Percentiles rank a stretch among this genome's conserved stretches.
Conservation (phyloP, 1,140 invertebrate species). For the Limonius californicus region DNA sequence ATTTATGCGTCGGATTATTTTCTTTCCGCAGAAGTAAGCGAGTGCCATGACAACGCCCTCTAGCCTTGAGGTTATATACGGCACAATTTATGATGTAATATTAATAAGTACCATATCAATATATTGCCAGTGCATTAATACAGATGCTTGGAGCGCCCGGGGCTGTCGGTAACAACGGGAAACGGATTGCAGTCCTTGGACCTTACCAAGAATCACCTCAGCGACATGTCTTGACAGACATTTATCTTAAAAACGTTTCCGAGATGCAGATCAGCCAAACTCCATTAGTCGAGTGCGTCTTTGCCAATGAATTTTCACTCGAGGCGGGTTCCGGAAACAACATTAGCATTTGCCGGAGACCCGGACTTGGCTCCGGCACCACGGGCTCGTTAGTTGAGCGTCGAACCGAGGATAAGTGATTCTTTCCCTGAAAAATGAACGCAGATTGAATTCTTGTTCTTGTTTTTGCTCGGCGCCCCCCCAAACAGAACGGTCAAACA, state of each 20-base stretch:
- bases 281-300: not conserved
- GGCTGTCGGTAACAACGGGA: constrained; percentile 13
- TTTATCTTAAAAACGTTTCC: not conserved
- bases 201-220: not conserved
- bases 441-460: constrained; percentile 19
- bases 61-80: constrained; percentile 18
- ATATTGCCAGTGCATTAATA: constrained; percentile 21
- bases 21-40: constrained; percentile 17
- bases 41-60: constrained; percentile 20
- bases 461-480: no score
- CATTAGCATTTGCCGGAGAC: constrained; percentile 22
- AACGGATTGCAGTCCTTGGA: constrained; percentile 15
- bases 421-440: constrained; percentile 22
- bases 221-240: not conserved
- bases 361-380: constrained; percentile 15
- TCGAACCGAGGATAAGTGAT: constrained; percentile 23
- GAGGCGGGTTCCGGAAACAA: constrained; percentile 12
- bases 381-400: constrained; percentile 23
- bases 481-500: no score
- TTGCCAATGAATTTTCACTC: not conserved
- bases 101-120: constrained; percentile 26
- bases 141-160: constrained; percentile 6
- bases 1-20: constrained; percentile 19
- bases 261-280: not conserved
- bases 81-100: constrained; percentile 25